phyloP scores from a whole-genome alignment of 1,140 invertebrate genomes.

The Conus betulinus region DNA sequence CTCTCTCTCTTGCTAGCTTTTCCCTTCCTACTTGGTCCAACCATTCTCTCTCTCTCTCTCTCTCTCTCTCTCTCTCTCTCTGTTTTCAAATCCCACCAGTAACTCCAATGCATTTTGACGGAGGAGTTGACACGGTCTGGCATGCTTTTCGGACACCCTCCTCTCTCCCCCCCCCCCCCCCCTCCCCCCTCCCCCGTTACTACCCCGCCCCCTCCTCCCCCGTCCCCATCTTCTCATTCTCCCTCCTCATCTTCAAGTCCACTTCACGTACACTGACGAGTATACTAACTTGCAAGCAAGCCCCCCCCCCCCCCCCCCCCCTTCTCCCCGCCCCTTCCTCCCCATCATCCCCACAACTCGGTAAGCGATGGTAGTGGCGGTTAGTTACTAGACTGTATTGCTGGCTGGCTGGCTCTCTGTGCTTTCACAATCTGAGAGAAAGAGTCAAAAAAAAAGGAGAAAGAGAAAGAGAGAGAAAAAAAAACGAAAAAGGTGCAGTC shows the following conservation, averaged over 20 bases:
- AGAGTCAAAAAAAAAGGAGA: background rate
- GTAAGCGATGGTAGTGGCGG: background rate
- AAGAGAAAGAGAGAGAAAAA: background rate
- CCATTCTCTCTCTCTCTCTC: background rate
- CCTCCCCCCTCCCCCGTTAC: background rate
- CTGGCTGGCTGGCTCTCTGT: too few relatives aligned
- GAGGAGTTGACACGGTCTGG: background rate
- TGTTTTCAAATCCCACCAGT: constrained; percentile 17
- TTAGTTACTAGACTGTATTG: too few relatives aligned
- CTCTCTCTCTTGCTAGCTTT: background rate
- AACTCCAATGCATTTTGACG: constrained; percentile 16
- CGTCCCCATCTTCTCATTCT: too few relatives aligned
- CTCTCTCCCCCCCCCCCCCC: background rate
- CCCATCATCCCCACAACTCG: background rate
- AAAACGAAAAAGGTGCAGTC: background rate
- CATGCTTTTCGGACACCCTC: background rate
- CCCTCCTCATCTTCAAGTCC: background rate
- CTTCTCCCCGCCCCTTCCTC: too few relatives aligned
- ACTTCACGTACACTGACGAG: background rate
- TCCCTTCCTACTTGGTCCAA: too few relatives aligned
- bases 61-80: background rate
- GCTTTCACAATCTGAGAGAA: background rate
- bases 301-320: too few relatives aligned
- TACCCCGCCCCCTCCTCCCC: too few relatives aligned
- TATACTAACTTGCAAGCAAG: background rate